Evolutionary conservation across 2,888 invertebrate species (phyloP), one percentile per base, ranked within the genome.

Genomic region (Patella pellucida): DNA sequence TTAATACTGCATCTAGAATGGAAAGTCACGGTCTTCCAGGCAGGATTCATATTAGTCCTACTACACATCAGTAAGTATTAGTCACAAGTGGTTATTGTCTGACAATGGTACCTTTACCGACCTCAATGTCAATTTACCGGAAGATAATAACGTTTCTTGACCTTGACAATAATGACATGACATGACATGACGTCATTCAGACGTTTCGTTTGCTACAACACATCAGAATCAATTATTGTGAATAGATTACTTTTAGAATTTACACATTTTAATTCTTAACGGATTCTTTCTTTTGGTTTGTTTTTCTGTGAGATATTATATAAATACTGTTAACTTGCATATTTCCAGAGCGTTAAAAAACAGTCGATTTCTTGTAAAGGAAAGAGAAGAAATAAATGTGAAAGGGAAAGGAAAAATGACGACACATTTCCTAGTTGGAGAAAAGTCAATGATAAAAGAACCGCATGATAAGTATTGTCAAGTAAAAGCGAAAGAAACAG

Each of bases 11-110:
- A 2, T 86, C 85, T 23, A 75, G 85, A 12, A 86, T 89, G 86
- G 89, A 89, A 79, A 88, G 88, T 75, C 86, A 89, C 69, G 86
- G 87, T 0, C 62, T 80, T 0, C 85, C 87, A 0, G 85, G 83
- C 16, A 79, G 82, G 54, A 84, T 87, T 27, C 87, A 87, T 73
- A 56, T 86, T 68, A 86, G 85, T 72, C 77, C 80, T 1, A 79
- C 75, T 16, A 82, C 84, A 0, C 80, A 81, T 68, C 78, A 79
- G 87, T 88, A 78, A 54, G 80, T 79, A 27, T 27, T 15, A 11
- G 7, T n/a, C 7, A 1, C 15, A n/a, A 51, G 2, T 71, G n/a
- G 51, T 12, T 51, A 3, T 0, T 23, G 16, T 74, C 50, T 54
- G 27, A 4, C 52, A 16, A 69, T 69, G 15, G 12, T 16, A 19